Base-by-base conservation (phyloP, 2,888 invertebrate genomes). In the Dysmachus trigonus region DNA sequence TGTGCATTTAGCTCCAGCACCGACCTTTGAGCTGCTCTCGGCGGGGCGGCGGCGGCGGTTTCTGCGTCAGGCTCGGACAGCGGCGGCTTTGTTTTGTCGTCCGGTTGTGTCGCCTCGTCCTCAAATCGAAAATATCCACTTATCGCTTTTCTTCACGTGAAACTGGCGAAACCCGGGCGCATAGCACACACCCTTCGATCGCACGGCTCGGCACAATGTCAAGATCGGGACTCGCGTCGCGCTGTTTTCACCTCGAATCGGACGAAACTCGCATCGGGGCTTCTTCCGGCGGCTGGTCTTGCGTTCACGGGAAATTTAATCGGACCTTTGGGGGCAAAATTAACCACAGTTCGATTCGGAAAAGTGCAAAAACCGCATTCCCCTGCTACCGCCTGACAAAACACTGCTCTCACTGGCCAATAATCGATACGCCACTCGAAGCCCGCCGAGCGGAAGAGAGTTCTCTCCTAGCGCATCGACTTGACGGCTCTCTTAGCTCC, bases 101-200 rank as follows among this genome's bases (percentile, higher is more conserved):
- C n/a, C n/a, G n/a, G n/a, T n/a, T n/a, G n/a, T n/a, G 8, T 22
- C 13, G 62, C 27, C 18, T 62, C 62, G 62, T n/a, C 47, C 7
- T 47, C n/a, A 6, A 47, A 18, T 47, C n/a, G 18, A 47, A 18
- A 47, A n/a, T n/a, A n/a, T 47, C 18, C n/a, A 47, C 47, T 47
- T 47, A 47, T 47, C 47, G 47, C 18, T 15, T 47, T n/a, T 47
- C n/a, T 47, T 47, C 47, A 47, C n/a, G 47, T 6, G 27, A 62
- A 62, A 22, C 51, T n/a, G 51, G 51, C 51, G 27, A 62, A 62
- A 62, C 10, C 62, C 62, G 62, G 3, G 27, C 62, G 22, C 73
- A 73, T 30, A 73, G 72, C 10, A 84, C 84, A 84, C 84, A 73
- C 81, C 81, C 81, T 81, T 81, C 81, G 27, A 72, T 27, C n/a